Evolutionary conservation across 2,113 vertebrate species (phyloP), one percentile per base, ranked within the genome.

Genomic region (Brevimyrus niger): DNA sequence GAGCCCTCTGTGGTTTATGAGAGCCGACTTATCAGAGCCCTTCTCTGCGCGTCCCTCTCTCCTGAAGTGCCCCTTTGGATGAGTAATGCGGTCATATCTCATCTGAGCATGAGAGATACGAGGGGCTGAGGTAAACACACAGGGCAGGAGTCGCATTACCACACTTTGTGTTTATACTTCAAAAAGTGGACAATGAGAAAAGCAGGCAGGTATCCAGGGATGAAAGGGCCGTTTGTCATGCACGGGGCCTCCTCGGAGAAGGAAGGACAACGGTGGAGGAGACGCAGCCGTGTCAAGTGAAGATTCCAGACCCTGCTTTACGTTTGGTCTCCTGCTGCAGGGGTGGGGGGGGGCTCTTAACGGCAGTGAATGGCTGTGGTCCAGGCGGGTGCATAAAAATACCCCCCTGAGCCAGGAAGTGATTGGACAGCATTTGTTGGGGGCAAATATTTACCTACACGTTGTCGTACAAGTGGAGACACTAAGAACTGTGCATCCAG

Each of bases 401-500:
- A 11, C 51, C 23, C 23, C 48, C 46, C 89, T 85, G 87, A 47
- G 61, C n/a, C 88, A 89, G 42, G 58, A 84, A 91, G 90, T 89
- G 87, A 90, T 90, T 87, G 91, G 86, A 90, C 21, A 88, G 87
- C 50, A 27, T 88, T 73, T 55, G 87, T 88, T 73, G 82, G 53
- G 87, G 85, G 88, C 90, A 92, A 91, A 90, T 91, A 92, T 92
- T 89, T 91, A 90, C 89, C 11, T n/a, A 50, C 51, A 46, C 87
- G 89, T 89, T 89, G 89, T 87, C 87, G 89, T 89, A 90, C 89
- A 89, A 88, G 69, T 50, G 61, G 86, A 86, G 61, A 61, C 82
- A 80, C 23, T 89, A 84, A 69, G 87, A 88, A 48, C 47, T 89
- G 27, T 80, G 51, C 46, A 87, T 35, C 84, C 17, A 83, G 73